Evolutionary conservation across 1,140 invertebrate genomes (phyloP), one percentile per base, ranked within the genome.

Genomic region (Brachionus plicatilis): DNA sequence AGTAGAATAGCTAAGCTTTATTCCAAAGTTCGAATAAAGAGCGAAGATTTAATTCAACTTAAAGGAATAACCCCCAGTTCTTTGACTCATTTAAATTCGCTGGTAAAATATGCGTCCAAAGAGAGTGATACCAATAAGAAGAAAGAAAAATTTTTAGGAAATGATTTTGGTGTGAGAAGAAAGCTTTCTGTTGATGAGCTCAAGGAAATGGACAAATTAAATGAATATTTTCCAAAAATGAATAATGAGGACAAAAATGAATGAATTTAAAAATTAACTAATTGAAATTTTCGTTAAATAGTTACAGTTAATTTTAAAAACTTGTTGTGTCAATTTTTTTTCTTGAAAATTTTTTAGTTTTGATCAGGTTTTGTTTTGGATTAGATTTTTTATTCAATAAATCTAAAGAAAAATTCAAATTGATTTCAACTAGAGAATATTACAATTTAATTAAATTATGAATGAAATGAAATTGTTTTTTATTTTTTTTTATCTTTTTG

Each of bases 171-270:
- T 24, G 0, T 43, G 5, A 76, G 33, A 20, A 75, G 37, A 65
- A 84, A 72, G 60, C 89, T 90, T 84, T 89, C 88, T 85, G 99
- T 99, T 91, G 97, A 96, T 88, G 97, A 99, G 91, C 97, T 97
- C 78, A 99, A 98, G 90, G 96, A 96, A 84, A 91, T 99, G 87
- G 98, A 99, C 91, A 96, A 97, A 87, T 96, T 99, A 89, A 99
- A 99, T 91, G 98, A 99, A 91, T 93, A 97, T 86, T 99, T 99
- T 96, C 97, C 97, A 65, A 97, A 97, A 50, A 72, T 72, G 6
- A 72, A 72, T 6, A 33, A 33, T 14, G 27, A 41, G 0, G 66
- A 37, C n/a, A 33, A 14, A 68, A 41, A 33, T 68, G 29, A 33
- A 24, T 65, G 3, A 24, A 24, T 60, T 17, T 7, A 56, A 56